Conservation (phyloP, 2,797 vertebrate genomes). For the Cichlasoma orientale region DNA sequence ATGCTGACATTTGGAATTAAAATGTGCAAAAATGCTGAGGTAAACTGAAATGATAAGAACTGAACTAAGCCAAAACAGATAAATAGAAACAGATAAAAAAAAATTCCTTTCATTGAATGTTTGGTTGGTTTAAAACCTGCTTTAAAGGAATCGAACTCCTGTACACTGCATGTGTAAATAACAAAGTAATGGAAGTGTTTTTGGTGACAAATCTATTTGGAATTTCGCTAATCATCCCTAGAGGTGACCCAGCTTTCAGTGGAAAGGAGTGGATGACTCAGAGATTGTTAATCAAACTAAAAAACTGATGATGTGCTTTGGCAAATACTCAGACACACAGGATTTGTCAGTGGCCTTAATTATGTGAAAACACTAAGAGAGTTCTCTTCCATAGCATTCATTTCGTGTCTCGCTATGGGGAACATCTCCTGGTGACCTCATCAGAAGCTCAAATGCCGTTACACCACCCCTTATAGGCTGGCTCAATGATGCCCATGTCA, state of each 20-base stretch:
- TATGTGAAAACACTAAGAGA: neutral
- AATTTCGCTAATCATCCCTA: neutral
- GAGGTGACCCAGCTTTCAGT: neutral
- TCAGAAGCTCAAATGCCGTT: too few relatives aligned
- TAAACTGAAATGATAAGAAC: neutral
- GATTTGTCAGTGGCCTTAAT: neutral
- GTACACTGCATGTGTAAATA: neutral
- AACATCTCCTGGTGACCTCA: neutral
- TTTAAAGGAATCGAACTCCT: neutral
- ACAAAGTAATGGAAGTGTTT: neutral
- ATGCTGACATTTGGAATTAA: neutral
- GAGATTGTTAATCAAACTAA: neutral
- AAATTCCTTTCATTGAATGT: neutral
- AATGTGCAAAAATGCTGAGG: neutral
- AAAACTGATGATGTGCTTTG: neutral
- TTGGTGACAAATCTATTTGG: neutral
- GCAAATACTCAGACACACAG: neutral
- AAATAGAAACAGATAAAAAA: rapidly evolving
- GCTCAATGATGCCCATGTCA: too few relatives aligned
- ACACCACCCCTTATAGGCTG: too few relatives aligned
- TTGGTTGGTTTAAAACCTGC: neutral
- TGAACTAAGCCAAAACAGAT: neutral
- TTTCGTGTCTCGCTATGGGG: neutral
- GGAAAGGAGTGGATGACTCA: neutral
- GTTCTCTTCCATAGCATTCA: neutral